Evolutionary conservation across 1,140 invertebrate species (phyloP), one percentile per base, ranked within the genome.

Genomic region (Drosophila ironensis): DNA sequence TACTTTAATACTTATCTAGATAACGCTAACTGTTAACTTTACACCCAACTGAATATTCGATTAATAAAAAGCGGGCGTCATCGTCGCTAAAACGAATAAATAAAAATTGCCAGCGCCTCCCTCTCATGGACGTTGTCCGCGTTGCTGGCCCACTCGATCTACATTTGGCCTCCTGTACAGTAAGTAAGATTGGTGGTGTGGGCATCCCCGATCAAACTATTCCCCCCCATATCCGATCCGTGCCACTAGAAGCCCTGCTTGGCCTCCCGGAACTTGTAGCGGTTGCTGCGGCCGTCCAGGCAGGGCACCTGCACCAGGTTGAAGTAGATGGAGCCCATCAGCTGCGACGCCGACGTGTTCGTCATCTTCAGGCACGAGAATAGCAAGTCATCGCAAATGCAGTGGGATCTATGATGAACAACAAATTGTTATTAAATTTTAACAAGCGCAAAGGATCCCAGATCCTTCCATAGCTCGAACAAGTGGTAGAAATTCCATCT

Each of bases 311-410:
- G 92, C 27, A 97, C 92, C 54, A 97, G 84, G 87, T 97, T 97
- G 90, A 97, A 98, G 74, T 97, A 98, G 44, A 97, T 93, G 60
- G 95, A 94, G 25, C 96, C 96, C 92, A 98, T 94, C 3, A 96
- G 90, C 61, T 96, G 94, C 0, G 95, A 92, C 4, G 94, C 92
- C 48, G 93, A 93, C 6, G 91, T 92, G 40, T 94, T 92, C 20
- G 93, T 92, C 20, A 90, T 88, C 88, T 97, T 97, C 27, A 98
- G 91, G 91, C 97, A 98, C 1, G 93, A 91, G 89, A 94, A 96
- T 12, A 98, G 93, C 75, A 93, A 93, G 50, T 95, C 93, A 82
- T 98, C 96, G 89, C 97, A 98, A 9, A 91, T 92, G 88, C 97
- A 98, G 86, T 97, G 96, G 33, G 94, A 97, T 91, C 92, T 92